Evolutionary conservation across 2,113 vertebrate genomes (phyloP).

Genomic region (Ovibos moschatus): DNA sequence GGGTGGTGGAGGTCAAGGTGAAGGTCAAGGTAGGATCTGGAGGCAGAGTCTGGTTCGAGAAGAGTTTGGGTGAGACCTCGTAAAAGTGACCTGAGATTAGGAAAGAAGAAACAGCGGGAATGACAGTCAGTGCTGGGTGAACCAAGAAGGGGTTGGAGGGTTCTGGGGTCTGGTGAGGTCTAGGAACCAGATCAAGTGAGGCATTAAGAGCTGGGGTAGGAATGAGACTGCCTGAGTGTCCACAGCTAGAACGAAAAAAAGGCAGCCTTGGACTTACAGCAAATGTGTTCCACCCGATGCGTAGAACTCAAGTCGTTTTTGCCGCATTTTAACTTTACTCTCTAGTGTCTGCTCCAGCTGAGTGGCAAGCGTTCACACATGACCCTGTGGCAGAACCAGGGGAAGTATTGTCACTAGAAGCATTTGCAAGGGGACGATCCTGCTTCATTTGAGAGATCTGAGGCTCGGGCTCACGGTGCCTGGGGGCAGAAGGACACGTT

Average conservation of each 20-base stretch:
- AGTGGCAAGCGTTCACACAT: neutral
- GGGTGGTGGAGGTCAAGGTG: too few species aligned
- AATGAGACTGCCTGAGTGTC: neutral
- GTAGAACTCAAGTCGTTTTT: neutral
- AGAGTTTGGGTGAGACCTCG: neutral
- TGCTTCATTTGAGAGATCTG: neutral
- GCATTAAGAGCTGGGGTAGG: neutral
- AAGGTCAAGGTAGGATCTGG: neutral
- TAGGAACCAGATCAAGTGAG: neutral
- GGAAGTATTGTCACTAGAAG: neutral
- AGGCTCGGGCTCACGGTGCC: accelerated
- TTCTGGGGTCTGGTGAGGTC: neutral
- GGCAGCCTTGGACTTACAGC: neutral
- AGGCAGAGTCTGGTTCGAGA: neutral
- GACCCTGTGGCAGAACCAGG: neutral
- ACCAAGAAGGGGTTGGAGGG: neutral
- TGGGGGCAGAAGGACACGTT: neutral
- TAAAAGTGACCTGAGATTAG: neutral
- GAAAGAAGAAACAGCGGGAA: neutral
- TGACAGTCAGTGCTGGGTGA: neutral
- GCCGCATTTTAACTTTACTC: neutral
- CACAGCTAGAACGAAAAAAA: neutral
- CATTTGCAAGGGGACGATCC: neutral
- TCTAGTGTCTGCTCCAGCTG: too few species aligned
- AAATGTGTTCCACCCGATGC: neutral